These are phyloP conservation scores for Ashinkailepas kermadecensis DNA, from an alignment of 2,888 invertebrate species.

Conservation along the genomic window DNA sequence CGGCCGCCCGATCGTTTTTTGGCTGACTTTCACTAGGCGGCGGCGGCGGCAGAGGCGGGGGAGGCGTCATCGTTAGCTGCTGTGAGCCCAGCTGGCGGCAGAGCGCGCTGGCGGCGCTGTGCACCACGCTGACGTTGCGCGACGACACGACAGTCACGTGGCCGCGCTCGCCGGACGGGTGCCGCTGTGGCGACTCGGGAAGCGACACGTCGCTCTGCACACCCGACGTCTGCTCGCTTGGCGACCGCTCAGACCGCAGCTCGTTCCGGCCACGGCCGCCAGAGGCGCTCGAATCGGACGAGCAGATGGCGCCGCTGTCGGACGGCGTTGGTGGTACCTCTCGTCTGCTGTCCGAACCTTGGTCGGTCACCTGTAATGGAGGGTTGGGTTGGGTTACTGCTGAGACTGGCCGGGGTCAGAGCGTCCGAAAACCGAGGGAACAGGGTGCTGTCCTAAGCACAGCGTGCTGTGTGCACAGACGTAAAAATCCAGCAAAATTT, in stretches of 20 bases:
- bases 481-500: background rate
- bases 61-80: background rate
- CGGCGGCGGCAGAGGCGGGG: background rate
- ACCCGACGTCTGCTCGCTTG: conserved; percentile 9
- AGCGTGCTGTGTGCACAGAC: no score
- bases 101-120: conserved; percentile 12
- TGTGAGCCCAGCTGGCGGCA: background rate
- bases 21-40: background rate
- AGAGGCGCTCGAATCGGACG: conserved; percentile 6
- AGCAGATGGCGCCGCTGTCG: background rate
- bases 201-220: conserved; percentile 21
- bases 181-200: conserved; percentile 6
- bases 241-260: background rate
- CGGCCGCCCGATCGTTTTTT: conserved; percentile 9
- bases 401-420: no score
- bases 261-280: background rate
- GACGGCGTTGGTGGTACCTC: background rate
- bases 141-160: background rate
- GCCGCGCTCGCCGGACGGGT: background rate
- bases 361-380: background rate
- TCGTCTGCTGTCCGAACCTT: conserved; percentile 14
- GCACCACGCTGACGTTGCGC: background rate
- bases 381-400: background rate
- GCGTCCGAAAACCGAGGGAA: no score
- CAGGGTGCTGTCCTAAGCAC: no score